Evolutionary conservation across 2,113 vertebrate genomes (phyloP).

Genomic region (Syngnathoides biaculeatus): DNA sequence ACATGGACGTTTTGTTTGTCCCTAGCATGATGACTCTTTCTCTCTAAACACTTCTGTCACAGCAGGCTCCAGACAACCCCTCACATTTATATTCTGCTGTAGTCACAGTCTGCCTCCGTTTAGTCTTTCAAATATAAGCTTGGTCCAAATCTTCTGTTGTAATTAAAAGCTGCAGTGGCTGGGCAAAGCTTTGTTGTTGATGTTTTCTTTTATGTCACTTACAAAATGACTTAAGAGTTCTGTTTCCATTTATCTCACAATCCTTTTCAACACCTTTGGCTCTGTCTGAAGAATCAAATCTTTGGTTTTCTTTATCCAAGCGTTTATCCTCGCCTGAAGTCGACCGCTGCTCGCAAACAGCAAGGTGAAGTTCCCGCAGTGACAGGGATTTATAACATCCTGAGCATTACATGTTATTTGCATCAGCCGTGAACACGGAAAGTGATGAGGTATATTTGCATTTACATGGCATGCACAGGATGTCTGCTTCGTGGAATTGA

Average conservation of each 20-base stretch:
- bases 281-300: constrained; percentile 32
- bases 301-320: constrained; percentile 34
- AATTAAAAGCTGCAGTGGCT: neutral
- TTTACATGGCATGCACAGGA: constrained; percentile 17
- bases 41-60: neutral
- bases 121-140: constrained; percentile 14
- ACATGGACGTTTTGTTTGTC: constrained; percentile 40
- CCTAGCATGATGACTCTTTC: constrained; percentile 39
- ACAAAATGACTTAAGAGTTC: constrained; percentile 17
- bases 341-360: constrained; percentile 9
- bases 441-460: constrained; percentile 47
- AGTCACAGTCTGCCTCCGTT: neutral
- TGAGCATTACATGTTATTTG: constrained; percentile 43
- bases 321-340: constrained; percentile 41
- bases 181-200: neutral
- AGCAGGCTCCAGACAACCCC: neutral
- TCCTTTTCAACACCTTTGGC: constrained; percentile 15
- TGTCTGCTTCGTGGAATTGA: constrained; percentile 12
- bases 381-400: constrained; percentile 15
- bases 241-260: neutral
- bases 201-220: neutral
- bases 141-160: constrained; percentile 6
- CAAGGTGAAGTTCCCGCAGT: constrained; percentile 31
- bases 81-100: neutral
- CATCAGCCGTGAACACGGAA: constrained; percentile 44